These are phyloP conservation scores for Tenthredo notha DNA, from an alignment of 2,888 invertebrate species.

Conservation along the genomic window DNA sequence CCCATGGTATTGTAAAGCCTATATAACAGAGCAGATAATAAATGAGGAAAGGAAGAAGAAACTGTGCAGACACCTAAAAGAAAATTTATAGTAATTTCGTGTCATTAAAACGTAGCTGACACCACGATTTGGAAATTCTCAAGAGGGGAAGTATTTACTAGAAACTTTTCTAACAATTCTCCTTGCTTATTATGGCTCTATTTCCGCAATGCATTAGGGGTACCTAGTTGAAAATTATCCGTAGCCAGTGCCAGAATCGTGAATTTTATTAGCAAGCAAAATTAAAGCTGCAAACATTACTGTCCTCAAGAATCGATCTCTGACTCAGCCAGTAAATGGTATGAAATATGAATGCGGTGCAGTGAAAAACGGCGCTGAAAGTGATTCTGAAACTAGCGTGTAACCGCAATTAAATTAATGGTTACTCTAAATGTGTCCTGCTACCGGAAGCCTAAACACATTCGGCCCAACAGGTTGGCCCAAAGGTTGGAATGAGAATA, in stretches of 20 bases:
- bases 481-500: not conserved
- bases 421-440: not conserved
- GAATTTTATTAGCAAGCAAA: not conserved
- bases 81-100: not conserved
- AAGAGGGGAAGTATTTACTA: not conserved
- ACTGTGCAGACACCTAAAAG: not conserved
- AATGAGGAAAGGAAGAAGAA: not conserved
- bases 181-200: not conserved
- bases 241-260: not conserved
- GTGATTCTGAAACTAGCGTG: not conserved
- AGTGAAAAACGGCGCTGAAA: not conserved
- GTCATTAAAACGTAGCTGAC: not conserved
- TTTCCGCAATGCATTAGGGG: not conserved
- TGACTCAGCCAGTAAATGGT: not conserved
- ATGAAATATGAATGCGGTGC: not conserved
- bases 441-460: not conserved
- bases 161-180: not conserved
- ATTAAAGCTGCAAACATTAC: not conserved
- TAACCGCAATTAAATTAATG: not conserved
- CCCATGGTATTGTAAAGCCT: not conserved
- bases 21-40: not conserved
- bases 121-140: not conserved
- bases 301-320: not conserved
- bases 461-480: not conserved
- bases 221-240: slow-evolving; percentile 17